Percentiles rank a stretch among this genome's conserved stretches.
Conservation (phyloP, 2,113 vertebrate species). For the Progne subis region DNA sequence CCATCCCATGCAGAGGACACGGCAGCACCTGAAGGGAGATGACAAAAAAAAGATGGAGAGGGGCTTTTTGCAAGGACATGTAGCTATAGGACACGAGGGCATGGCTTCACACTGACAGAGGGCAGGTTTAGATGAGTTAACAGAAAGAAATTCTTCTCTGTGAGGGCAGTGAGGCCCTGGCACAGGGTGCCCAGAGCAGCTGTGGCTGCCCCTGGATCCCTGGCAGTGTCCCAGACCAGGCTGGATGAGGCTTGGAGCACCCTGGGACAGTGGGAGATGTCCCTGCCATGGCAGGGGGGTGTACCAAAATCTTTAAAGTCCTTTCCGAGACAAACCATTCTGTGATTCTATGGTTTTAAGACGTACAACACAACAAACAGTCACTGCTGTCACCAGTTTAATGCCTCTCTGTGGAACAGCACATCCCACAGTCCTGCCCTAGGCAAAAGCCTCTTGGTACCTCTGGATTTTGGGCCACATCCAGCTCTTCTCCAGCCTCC, state of each 20-base stretch:
- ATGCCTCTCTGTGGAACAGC: neutral
- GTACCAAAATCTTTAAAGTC: neutral
- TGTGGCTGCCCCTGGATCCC: neutral
- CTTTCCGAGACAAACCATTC: neutral
- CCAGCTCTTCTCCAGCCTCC: neutral
- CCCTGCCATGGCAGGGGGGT: neutral
- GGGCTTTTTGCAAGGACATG: neutral
- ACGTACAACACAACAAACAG: neutral
- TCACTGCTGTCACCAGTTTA: neutral
- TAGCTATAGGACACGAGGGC: neutral
- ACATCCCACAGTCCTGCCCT: neutral
- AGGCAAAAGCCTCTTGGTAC: neutral
- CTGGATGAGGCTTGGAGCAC: accelerated
- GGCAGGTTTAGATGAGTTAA: neutral
- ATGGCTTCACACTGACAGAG: neutral
- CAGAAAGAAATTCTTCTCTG: neutral
- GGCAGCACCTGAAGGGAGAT: neutral
- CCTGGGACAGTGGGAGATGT: neutral
- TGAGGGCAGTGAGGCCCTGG: neutral
- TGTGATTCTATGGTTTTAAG: accelerated
- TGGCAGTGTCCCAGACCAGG: neutral
- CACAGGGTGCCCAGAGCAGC: neutral
- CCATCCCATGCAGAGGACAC: neutral
- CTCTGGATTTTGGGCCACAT: neutral
- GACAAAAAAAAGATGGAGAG: neutral